These are phyloP conservation scores for Pangasius djambal DNA, from an alignment of 2,797 vertebrate species.

Conservation along the genomic window DNA sequence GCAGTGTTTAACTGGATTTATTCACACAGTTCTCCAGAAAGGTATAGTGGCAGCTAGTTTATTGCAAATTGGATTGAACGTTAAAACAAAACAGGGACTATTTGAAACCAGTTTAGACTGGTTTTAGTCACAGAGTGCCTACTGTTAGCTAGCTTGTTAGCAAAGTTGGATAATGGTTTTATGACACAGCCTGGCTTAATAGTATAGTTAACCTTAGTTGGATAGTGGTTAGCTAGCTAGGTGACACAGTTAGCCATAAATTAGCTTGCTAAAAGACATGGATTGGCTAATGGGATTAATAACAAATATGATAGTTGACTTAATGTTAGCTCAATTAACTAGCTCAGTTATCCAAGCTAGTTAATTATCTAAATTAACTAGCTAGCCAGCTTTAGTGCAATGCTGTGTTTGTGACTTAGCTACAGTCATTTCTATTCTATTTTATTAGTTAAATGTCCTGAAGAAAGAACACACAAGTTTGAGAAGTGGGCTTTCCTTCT, in stretches of 20 bases:
- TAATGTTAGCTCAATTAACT: neutral
- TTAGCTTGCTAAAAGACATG: neutral
- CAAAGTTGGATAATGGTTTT: neutral
- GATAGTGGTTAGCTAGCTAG: neutral
- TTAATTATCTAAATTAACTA: neutral
- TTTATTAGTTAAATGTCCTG: neutral
- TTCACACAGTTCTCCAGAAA: neutral
- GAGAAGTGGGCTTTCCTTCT: neutral
- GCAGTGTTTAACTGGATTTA: neutral
- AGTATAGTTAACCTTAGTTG: neutral
- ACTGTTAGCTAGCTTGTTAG: neutral
- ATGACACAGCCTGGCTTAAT: neutral
- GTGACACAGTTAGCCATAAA: neutral
- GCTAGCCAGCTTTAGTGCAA: neutral
- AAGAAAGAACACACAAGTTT: neutral
- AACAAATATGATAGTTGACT: neutral
- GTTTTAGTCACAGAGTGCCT: neutral
- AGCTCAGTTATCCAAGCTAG: neutral
- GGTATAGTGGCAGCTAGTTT: neutral
- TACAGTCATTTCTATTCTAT: neutral
- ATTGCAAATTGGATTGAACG: neutral
- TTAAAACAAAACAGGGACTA: neutral
- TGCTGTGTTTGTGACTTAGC: neutral
- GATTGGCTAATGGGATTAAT: neutral
- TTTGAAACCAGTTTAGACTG: neutral